These are phyloP conservation scores for Planiliza haematocheilus DNA, from an alignment of 2,113 vertebrate species.

Conservation along the genomic window DNA sequence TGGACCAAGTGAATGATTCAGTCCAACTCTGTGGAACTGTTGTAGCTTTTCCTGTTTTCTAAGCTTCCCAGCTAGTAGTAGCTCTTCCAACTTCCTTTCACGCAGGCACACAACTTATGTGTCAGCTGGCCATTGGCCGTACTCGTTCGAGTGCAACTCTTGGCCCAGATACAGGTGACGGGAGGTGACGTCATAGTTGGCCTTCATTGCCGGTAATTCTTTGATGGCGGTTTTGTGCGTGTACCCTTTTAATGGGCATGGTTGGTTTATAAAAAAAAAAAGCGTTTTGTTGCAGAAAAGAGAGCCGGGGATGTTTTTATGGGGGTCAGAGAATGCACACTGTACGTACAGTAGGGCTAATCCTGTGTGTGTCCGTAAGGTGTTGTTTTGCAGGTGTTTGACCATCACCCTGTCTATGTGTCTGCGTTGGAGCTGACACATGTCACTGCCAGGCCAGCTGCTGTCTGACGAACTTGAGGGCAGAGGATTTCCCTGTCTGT, in stretches of 20 bases:
- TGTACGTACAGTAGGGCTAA: not conserved
- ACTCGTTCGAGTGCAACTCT: no score
- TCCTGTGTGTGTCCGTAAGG: not conserved
- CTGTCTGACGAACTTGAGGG: slow-evolving; percentile 36
- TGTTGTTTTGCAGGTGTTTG: slow-evolving; percentile 44
- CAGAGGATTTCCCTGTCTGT: slow-evolving; percentile 60
- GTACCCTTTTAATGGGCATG: not conserved
- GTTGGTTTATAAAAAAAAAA: not conserved
- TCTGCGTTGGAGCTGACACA: slow-evolving; percentile 29
- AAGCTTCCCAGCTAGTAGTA: no score
- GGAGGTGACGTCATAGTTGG: no score
- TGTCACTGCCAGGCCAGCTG: slow-evolving; percentile 42
- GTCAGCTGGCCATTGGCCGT: not conserved
- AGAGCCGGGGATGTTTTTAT: not conserved
- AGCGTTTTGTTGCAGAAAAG: not conserved
- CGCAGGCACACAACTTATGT: no score
- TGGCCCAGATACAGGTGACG: no score
- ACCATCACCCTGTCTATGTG: slow-evolving; percentile 6
- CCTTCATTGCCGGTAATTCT: no score
- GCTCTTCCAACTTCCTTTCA: no score
- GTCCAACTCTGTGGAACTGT: no score
- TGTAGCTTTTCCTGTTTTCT: no score
- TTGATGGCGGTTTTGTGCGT: no score
- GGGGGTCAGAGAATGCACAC: no score
- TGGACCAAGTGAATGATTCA: no score